Evolutionary conservation across 2,888 invertebrate species (phyloP), one percentile per base, ranked within the genome.

Genomic region (Dryadula phaetusa): DNA sequence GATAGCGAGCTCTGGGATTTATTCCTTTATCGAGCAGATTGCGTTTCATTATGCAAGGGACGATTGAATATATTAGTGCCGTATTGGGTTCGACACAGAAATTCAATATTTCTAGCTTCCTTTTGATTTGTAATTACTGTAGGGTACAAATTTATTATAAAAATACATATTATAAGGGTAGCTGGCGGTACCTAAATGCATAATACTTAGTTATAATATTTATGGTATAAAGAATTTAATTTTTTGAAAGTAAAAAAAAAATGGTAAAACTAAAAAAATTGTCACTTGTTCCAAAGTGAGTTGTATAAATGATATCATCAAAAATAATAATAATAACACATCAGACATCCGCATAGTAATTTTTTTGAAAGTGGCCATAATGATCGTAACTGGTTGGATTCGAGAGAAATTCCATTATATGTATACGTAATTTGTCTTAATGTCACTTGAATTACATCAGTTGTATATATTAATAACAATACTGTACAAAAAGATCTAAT

Each of bases 11-110:
- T 65, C 72, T 68, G 70, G 80, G 82, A 85, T 87, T 85, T 83
- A 86, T 84, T 79, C 76, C 74, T 85, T 82, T 84, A 85, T 82
- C 83, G 76, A 81, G 79, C 79, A 82, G 83, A 87, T 88, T 84
- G 83, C 80, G 75, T 78, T 76, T 73, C 74, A 77, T 77, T 80
- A 74, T 77, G 79, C 53, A 28, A 44, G 34, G n/a, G 62, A 52
- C 56, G 42, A 44, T 52, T 46, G 70, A 70, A 70, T 70, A 70
- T 47, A 66, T 68, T 68, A 63, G 53, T 54, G 62, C 70, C 70
- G 53, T 67, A 70, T 68, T 64, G 56, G 70, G 67, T 8, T 22
- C 16, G 52, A 64, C 49, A 64, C 28, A 49, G 67, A 46, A 66
- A 69, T 63, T 62, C 66, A 66, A 66, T 66, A 66, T 60, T 62